Conservation (phyloP, 2,888 invertebrate genomes). For the Amphiduros pacificus region DNA sequence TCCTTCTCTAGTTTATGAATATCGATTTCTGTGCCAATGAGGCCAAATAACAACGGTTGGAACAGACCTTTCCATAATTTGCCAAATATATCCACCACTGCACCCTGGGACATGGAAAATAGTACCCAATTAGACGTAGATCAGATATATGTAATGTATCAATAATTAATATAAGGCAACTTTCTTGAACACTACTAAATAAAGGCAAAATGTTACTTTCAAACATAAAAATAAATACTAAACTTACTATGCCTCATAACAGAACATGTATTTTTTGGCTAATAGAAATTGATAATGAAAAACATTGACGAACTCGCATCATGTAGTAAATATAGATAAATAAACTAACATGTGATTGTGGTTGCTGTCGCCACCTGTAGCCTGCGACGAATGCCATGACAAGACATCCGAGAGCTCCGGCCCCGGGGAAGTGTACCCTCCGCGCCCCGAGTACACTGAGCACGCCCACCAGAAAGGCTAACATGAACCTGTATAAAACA, state of each 20-base stretch:
- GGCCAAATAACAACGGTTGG: slow-evolving; percentile 87
- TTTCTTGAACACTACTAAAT: neutral
- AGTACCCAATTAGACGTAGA: neutral
- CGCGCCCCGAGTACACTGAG: slow-evolving; percentile 38
- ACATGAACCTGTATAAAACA: too few relatives aligned
- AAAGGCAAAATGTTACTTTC: neutral
- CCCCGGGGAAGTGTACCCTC: slow-evolving; percentile 64
- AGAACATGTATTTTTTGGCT: neutral
- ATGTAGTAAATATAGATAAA: too few relatives aligned
- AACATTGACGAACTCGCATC: too few relatives aligned
- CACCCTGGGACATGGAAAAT: slow-evolving; percentile 63
- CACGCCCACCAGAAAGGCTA: too few relatives aligned
- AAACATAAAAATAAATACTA: neutral
- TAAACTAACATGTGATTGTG: too few relatives aligned
- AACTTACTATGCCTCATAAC: neutral
- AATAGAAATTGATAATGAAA: too few relatives aligned
- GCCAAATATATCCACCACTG: slow-evolving; percentile 80
- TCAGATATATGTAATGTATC: neutral
- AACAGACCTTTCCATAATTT: slow-evolving; percentile 92
- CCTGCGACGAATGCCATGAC: slow-evolving; percentile 44
- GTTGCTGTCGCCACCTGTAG: slow-evolving; percentile 40
- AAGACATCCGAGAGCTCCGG: slow-evolving; percentile 67
- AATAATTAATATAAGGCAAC: neutral
- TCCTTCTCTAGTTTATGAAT: slow-evolving; percentile 60
- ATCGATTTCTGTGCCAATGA: slow-evolving; percentile 86